A percentile compares a stretch with the other conserved stretches of the same genome.
Evolutionary conservation across 2,113 vertebrate genomes (phyloP).

Genomic region (Dinomys branickii): DNA sequence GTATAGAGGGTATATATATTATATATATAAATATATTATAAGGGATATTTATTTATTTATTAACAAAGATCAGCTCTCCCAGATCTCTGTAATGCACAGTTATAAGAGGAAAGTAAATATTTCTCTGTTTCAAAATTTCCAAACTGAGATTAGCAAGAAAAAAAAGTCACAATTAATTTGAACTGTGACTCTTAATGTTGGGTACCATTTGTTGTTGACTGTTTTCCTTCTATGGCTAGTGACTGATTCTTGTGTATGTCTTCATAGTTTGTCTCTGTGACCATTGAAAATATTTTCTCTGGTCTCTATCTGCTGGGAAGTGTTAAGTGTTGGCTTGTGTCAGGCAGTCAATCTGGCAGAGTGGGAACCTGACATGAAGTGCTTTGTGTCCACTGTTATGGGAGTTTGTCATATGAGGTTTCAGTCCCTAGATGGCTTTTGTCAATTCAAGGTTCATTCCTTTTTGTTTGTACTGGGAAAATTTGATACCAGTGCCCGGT

Average conservation of each 20-base stretch:
- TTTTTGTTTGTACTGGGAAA: not conserved
- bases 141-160: not conserved
- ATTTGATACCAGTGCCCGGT: not conserved
- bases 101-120: not conserved
- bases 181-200: not conserved
- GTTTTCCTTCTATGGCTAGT: not conserved
- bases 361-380: not conserved
- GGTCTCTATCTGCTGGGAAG: not conserved
- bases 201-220: not conserved
- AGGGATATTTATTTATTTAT: no score
- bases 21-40: no score
- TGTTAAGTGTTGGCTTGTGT: not conserved
- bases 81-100: not conserved
- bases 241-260: not conserved
- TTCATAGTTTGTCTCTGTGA: not conserved
- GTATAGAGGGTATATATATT: no score
- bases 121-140: not conserved
- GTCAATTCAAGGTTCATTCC: not conserved
- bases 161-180: not conserved
- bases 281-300: not conserved
- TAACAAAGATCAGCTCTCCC: no score
- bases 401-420: not conserved
- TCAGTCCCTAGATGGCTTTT: not conserved
- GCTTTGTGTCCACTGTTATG: not conserved
- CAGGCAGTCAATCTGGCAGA: not conserved